Evolutionary conservation across 2,113 vertebrate species (phyloP), one percentile per base, ranked within the genome.

Genomic region (Pedionomus torquatus): DNA sequence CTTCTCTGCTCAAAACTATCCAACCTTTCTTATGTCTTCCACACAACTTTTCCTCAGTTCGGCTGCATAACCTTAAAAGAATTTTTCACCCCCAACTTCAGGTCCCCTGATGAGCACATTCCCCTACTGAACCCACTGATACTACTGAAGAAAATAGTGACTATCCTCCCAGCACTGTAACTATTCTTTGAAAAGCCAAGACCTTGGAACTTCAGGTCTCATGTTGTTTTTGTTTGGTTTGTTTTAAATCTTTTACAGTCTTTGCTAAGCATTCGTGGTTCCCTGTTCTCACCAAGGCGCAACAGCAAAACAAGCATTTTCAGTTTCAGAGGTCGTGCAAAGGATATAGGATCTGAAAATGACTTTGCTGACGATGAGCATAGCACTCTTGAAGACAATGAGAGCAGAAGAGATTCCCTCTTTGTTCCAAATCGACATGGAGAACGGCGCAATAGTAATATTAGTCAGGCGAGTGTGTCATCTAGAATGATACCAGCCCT

Each of bases 301-400:
- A 99, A 99, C 96, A 99, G 99, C 98, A 99, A 98, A 98, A 98
- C 98, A 87, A 99, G 99, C 97, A 90, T 99, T 98, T 99, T 99
- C 98, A 99, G 99, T 95, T 99, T 99, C 97, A 98, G 98, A 98
- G 98, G 98, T 84, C 98, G 98, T 37, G 89, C 97, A 58, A 98
- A 97, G 71, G 98, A 99, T 71, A 43, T 98, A n/a, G 98, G 98
- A 94, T 99, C 99, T 2, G 99, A 99, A 93, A 99, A 99, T 92
- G 99, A 99, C 93, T 99, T 99, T 97, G 99, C 99, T 3, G 99
- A 99, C 63, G 99, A 99, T 69, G 99, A 99, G 70, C 99, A 99
- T 98, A 99, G 99, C 98, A 98, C 99, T 64, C 97, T 99, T 91
- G 99, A 99, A 94, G 99, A 99, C 96, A 98, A 97, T 74, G 98